Base-by-base conservation (phyloP, 2,113 vertebrate genomes). In the Ptilonorhynchus violaceus region DNA sequence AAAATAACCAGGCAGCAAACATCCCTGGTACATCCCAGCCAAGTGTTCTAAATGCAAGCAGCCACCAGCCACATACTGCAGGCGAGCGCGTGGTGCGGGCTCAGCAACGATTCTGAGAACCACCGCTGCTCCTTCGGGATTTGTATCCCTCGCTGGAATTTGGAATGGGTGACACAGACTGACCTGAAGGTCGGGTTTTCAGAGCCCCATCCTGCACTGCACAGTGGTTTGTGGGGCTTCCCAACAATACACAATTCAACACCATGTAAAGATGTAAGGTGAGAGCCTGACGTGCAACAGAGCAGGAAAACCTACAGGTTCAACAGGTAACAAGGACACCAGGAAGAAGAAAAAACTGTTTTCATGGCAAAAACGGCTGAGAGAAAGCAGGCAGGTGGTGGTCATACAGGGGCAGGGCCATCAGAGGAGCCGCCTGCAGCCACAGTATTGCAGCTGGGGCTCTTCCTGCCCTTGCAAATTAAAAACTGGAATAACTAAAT, bases 11-110 rank as follows among this genome's bases (percentile, higher is more conserved):
- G 58, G 42, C 64, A 84, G 72, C 72, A 3, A 9, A 37, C 21
- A 35, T 16, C 53, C 85, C 91, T 15, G 74, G 76, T 28, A 35
- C 14, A 11, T 24, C 2, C 60, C 10, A 52, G 75, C 2, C 7
- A 1, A 55, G 41, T 0, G 14, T 6, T 76, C 27, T 3, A 24
- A 68, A 50, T 1, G 4, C 42, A 14, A 21, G 56, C 49, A 88
- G 90, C 37, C 81, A 30, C 46, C 7, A 11, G 23, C 8, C 37
- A 4, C 68, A 6, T 0, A 1, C 2, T 3, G 60, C 0, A 1
- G 55, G 31, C 1, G 10, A 76, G 15, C 1, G 3, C 0, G 2
- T 2, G 50, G 30, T 2, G 15, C 2, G 66, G 24, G 39, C 5
- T 20, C 67, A 18, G 58, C 81, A 21, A 13, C 6, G 0, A 16